phyloP scores from a whole-genome alignment of 2,888 invertebrate species.

The Plusia festucae region DNA sequence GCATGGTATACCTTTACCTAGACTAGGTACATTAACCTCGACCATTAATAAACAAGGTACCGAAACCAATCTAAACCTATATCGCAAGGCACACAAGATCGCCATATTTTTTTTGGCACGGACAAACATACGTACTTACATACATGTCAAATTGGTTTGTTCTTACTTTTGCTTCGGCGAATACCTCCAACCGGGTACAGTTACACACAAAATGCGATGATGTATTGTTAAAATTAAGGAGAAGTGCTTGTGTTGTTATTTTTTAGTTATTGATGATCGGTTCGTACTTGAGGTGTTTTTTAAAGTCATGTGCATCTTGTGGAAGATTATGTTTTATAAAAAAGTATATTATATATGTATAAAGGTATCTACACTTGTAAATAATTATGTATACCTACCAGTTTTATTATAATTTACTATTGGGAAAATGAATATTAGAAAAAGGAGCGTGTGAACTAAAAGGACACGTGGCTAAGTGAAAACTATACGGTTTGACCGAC shows the following conservation, averaged over 20 bases:
- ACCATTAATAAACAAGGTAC: not conserved
- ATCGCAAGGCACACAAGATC: conserved; percentile 29
- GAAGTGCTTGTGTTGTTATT: conserved; percentile 14
- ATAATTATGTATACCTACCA: too few species aligned
- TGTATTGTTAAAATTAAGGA: conserved; percentile 21
- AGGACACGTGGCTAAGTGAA: too few species aligned
- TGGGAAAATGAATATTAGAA: too few species aligned
- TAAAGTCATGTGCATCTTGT: too few species aligned
- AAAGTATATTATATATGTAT: too few species aligned
- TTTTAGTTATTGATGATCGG: conserved; percentile 6
- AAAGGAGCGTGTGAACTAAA: too few species aligned
- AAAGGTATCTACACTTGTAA: too few species aligned
- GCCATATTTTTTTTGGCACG: conserved; percentile 67
- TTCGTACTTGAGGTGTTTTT: conserved; percentile 19
- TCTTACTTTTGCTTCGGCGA: conserved; percentile 78
- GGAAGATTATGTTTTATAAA: too few species aligned
- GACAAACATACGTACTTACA: conserved; percentile 70
- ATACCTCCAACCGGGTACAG: conserved; percentile 70
- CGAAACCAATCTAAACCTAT: not conserved
- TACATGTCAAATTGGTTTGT: conserved; percentile 71
- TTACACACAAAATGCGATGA: conserved; percentile 49
- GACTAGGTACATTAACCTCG: conserved; percentile 1
- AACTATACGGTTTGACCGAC: too few species aligned
- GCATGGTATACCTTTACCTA: not conserved
- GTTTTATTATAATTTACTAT: too few species aligned